Base-by-base conservation (phyloP, 1,140 invertebrate genomes). In the Leptinotarsa lineolata region DNA sequence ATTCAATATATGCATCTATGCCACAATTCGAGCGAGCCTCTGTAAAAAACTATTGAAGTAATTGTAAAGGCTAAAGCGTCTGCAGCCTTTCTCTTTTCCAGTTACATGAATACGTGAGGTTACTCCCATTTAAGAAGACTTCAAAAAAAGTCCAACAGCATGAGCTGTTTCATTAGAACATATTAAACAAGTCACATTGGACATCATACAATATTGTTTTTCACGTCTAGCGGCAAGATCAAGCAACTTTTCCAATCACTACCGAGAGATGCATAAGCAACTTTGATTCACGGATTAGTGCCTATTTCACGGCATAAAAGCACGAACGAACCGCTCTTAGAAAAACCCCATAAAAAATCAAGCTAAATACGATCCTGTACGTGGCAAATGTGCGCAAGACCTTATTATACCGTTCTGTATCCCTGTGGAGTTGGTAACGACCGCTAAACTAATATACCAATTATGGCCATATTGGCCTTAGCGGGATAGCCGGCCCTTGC, bases 381-480 rank as follows among this genome's bases (percentile, higher is more conserved):
- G 69, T 61, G 69, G 58, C 69, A 15, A 63, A 61, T 70, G 61
- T 63, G 76, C 77, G 77, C 77, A 78, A 73, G 77, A 70, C 45
- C 70, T 30, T 67, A 72, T 69, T 70, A 71, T 63, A 46, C 22
- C 59, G 44, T 68, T 24, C 67, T 21, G 12, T 58, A 44, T 78
- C 73, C 76, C 72, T 69, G 69, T 74, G 75, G 78, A 77, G 70
- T 76, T 76, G 74, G 77, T 80, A 81, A 81, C 80, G 80, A 81
- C 80, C 80, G 80, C 80, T 79, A 81, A 81, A 81, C 80, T 81
- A 81, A 81, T 81, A 81, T 80, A 79, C 79, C 80, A 81, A 81
- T 81, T 81, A 81, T 76, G 79, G 76, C 75, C 78, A 74, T 77
- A 78, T 76, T 73, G 75, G 68, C 73, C 70, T 68, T 77, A 44